Base-by-base conservation (phyloP, 1,140 invertebrate genomes). In the Macrobrachium rosenbergii region DNA sequence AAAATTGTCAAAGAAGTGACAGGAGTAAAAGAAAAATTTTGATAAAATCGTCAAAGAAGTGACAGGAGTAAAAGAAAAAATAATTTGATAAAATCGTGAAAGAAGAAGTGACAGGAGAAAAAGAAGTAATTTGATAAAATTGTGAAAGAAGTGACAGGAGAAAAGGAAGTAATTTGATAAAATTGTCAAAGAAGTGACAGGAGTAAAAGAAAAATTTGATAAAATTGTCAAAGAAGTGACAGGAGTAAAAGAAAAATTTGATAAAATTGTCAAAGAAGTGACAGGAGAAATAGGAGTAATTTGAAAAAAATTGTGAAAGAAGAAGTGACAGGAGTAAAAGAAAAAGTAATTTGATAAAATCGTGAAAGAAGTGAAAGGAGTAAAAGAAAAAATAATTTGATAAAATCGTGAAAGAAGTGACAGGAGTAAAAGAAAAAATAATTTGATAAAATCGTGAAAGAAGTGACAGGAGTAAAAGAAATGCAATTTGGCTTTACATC, bases 31-130 rank as follows among this genome's bases (percentile, higher is more conserved):
- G n/a, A n/a, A 69, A 23, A 69, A 69, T 19, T 21, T 21, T 19
- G 28, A 69, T 19, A 69, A 69, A 23, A 69, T 21, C 19, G 28
- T 21, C 19, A 69, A 69, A 23, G 28, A 69, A 23, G 28, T 21
- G 64, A 69, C n/a, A 23, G 28, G 28, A n/a, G 64, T 21, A 69
- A 23, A 69, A 69, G 64, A n/a, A n/a, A n/a, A 69, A 69, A 23
- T 21, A 69, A 23, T 21, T 21, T 19, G 28, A 69, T 19, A 69
- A 69, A 23, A 69, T 21, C 19, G 28, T 21, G 64, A 69, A n/a
- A n/a, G n/a, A 69, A 23, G 28, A 69, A 23, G 28, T 21, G 64
- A 69, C n/a, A 23, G 28, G 28, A 28, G 28, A 69, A 28, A 69
- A 69, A 28, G 11, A 69, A 28, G 3, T 23, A 28, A 69, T 23